Conservation (phyloP, 2,888 invertebrate species). For the Acronicta leporina region DNA sequence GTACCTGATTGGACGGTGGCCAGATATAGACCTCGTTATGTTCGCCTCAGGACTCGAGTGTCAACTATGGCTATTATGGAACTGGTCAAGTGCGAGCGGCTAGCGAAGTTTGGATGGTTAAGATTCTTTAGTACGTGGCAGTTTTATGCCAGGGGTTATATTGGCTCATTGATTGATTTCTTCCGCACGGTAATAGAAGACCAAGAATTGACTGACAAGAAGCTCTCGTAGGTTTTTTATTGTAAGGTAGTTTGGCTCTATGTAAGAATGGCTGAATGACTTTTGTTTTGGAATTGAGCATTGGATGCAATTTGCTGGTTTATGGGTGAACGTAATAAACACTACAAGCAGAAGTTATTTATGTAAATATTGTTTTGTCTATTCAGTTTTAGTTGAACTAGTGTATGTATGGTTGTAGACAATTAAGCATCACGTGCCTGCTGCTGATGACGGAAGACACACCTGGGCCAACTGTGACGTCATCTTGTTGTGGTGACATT, state of each 20-base stretch:
- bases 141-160: slow-evolving; percentile 17
- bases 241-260: too few relatives aligned
- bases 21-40: slow-evolving; percentile 74
- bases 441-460: neutral
- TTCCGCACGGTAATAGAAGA: slow-evolving; percentile 26
- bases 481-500: neutral
- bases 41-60: slow-evolving; percentile 58
- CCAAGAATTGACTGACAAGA: neutral
- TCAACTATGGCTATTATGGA: slow-evolving; percentile 54
- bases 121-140: slow-evolving; percentile 7
- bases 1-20: slow-evolving; percentile 84
- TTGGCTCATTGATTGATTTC: slow-evolving; percentile 35
- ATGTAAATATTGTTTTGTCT: neutral
- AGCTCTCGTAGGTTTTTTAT: too few relatives aligned
- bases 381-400: neutral
- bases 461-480: slow-evolving; percentile 5
- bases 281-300: too few relatives aligned
- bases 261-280: too few relatives aligned
- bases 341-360: too few relatives aligned
- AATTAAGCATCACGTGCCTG: neutral
- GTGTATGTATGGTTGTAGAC: neutral
- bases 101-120: slow-evolving; percentile 10
- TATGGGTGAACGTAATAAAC: too few relatives aligned
- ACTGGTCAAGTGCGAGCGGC: slow-evolving; percentile 37
- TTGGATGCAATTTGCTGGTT: too few relatives aligned